Conservation (phyloP, 2,888 invertebrate species). For the Trachelus tabidus region DNA sequence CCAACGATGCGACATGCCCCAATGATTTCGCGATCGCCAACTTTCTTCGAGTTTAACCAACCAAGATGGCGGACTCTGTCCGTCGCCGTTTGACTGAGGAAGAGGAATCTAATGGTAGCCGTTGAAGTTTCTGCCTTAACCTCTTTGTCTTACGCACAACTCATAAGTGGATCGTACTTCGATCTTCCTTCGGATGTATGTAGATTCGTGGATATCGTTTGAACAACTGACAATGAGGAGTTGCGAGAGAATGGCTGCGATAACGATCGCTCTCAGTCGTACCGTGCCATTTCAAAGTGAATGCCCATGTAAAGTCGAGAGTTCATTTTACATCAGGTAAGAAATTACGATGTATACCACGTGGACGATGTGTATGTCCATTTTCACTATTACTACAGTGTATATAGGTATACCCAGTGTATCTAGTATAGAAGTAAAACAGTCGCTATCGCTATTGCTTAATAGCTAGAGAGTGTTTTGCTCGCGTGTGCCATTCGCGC, state of each 20-base stretch:
- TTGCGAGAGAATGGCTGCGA: not conserved
- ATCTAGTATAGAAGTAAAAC: conserved; percentile 11
- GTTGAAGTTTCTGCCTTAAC: not conserved
- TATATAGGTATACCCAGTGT: not conserved
- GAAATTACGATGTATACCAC: not conserved
- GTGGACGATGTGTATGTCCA: not conserved
- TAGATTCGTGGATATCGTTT: not conserved
- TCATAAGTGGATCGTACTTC: not conserved
- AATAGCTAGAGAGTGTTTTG: conserved; percentile 4
- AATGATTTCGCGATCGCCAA: not conserved
- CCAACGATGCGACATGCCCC: not conserved
- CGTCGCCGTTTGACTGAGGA: not conserved
- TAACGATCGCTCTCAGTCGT: not conserved
- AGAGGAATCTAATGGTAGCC: not conserved
- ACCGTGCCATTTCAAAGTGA: not conserved
- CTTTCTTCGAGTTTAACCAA: not conserved
- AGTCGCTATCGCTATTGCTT: conserved; percentile 13
- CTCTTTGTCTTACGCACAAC: not conserved
- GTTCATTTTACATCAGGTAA: not conserved
- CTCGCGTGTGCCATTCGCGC: conserved; percentile 20
- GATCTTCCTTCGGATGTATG: not conserved
- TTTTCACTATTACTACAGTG: not conserved
- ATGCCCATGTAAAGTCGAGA: not conserved
- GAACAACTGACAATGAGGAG: not conserved
- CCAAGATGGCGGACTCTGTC: not conserved